phyloP scores from a whole-genome alignment of 2,113 vertebrate genomes.

The Gavia stellata region DNA sequence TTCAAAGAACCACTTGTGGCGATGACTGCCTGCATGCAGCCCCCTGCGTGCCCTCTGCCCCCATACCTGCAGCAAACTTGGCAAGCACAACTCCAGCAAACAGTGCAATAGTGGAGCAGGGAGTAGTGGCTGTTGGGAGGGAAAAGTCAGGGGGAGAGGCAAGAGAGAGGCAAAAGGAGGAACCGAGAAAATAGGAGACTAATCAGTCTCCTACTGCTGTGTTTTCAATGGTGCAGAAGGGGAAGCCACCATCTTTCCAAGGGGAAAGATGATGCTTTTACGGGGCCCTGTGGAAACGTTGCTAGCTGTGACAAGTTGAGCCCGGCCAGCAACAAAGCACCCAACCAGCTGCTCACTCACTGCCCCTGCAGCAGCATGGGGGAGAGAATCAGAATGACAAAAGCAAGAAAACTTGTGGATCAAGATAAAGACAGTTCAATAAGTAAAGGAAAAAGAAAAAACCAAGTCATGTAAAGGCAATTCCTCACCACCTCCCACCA shows the following conservation, averaged over 20 bases:
- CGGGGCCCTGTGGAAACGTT: neutral
- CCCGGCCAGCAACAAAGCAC: neutral
- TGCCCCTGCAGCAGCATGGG: neutral
- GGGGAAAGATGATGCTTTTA: neutral
- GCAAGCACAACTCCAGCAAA: neutral
- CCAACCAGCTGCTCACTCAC: neutral
- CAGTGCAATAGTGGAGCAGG: neutral
- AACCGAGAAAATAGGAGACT: neutral
- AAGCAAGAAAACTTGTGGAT: neutral
- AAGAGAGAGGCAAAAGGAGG: neutral
- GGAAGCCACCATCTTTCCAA: neutral
- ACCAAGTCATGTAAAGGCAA: neutral
- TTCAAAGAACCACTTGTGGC: neutral
- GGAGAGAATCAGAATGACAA: neutral
- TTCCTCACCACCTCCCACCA: neutral
- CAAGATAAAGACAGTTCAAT: neutral
- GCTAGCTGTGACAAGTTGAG: neutral
- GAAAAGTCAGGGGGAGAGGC: neutral
- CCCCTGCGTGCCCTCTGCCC: neutral
- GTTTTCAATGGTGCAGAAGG: neutral
- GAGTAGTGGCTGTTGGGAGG: neutral
- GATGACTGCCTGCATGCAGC: neutral
- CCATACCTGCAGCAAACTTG: neutral
- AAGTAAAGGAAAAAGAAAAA: neutral
- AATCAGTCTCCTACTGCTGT: neutral